Base-by-base conservation (phyloP, 1,140 invertebrate genomes). In the Tribolium castaneum region DNA sequence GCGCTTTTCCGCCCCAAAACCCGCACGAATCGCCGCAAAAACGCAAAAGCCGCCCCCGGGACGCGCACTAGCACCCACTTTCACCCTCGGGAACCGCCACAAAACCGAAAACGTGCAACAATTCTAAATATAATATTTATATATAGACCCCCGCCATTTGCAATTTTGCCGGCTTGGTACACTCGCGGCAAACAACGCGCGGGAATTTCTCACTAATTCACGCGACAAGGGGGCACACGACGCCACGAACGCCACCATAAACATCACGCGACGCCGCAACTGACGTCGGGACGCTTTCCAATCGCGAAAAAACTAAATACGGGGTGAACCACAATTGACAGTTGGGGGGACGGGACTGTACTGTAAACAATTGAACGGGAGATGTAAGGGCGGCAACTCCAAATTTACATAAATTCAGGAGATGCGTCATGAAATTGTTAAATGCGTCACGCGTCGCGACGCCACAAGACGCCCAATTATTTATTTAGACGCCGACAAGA, bases 41-140 rank as follows among this genome's bases (percentile, higher is more conserved):
- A n/a, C 1, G 12, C 13, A 30, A 30, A 14, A 66, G 12, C 6
- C 25, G 34, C 59, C 22, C 59, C 25, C 59, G 22, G 51, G 72
- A 81, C 50, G 13, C 13, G 0, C 49, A 35, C 12, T 62, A 12
- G 12, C 6, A 82, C 82, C 82, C 51, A 81, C 82, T 71, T 13
- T 66, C 71, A 73, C 76, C 22, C 54, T 35, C 74, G 74, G 70
- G 72, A 82, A 76, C 77, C 54, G 49, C 70, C 25, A 78, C 73
- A 80, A 80, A 83, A 82, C 77, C 75, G 78, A 82, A 82, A 84
- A 82, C 76, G 76, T 80, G 74, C 76, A 82, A 82, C 76, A 80
- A 81, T 77, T 83, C 81, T 81, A 84, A 82, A 82, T 81, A 81
- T 81, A 81, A 84, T 83, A 82, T 83, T 84, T 84, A 84, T 84